These are phyloP conservation scores for Psittacula echo DNA, from an alignment of 2,797 vertebrate species.

Conservation along the genomic window DNA sequence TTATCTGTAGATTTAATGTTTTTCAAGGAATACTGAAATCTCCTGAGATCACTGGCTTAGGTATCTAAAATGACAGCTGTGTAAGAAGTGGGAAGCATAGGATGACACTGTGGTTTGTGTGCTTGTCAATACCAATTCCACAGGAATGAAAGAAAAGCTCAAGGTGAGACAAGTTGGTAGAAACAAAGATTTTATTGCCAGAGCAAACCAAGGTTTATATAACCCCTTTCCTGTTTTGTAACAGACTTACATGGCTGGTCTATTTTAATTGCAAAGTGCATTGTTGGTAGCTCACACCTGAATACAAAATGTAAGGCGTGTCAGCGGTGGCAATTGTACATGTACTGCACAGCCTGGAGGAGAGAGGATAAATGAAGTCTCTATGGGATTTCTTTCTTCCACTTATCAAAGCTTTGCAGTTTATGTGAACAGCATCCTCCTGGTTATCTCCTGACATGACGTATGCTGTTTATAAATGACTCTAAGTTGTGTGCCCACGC, in stretches of 20 bases:
- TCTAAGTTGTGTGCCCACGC: background rate
- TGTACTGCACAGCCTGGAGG: background rate
- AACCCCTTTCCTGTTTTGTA: background rate
- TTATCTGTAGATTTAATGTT: background rate
- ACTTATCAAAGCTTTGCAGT: background rate
- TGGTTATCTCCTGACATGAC: background rate
- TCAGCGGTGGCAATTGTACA: fast-evolving
- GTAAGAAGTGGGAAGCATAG: background rate
- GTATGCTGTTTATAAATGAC: background rate
- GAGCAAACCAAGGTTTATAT: background rate
- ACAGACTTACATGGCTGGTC: background rate
- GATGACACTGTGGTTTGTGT: background rate
- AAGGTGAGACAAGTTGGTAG: background rate
- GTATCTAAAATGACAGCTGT: background rate
- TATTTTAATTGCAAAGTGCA: background rate
- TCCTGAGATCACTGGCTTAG: background rate
- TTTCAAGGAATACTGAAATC: background rate
- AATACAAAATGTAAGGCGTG: background rate
- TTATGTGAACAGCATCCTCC: background rate
- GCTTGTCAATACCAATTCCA: background rate
- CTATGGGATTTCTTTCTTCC: background rate
- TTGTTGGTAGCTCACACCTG: background rate
- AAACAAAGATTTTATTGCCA: background rate
- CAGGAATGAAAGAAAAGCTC: background rate
- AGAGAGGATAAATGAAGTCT: background rate